phyloP scores from a whole-genome alignment of 2,888 invertebrate species.

The Micoletzkya japonica region DNA sequence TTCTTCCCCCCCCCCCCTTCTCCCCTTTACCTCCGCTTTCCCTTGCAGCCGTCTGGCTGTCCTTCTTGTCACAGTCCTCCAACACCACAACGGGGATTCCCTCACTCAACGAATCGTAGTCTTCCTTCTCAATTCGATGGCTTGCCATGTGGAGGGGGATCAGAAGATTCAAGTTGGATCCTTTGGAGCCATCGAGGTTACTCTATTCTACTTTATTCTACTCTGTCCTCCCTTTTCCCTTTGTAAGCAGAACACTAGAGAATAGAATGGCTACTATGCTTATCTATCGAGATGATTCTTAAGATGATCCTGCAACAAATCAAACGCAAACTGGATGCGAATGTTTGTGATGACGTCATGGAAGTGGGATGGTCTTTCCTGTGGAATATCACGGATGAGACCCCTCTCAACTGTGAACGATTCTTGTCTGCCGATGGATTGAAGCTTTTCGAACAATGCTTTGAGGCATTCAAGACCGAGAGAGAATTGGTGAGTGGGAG shows the following conservation, averaged over 20 bases:
- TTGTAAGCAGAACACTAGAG: too few species aligned
- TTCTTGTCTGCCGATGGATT: constrained; percentile 87
- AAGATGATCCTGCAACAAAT: constrained; percentile 87
- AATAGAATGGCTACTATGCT: too few species aligned
- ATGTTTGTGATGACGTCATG: constrained; percentile 88
- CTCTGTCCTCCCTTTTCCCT: background rate
- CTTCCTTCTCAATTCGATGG: constrained; percentile 88
- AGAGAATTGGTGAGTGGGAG: constrained; percentile 35
- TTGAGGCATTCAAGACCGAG: constrained; percentile 70
- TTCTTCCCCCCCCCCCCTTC: background rate
- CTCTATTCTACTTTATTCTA: background rate
- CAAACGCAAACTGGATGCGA: constrained; percentile 76
- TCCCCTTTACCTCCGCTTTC: background rate
- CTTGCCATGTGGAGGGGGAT: constrained; percentile 90
- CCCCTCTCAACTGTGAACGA: constrained; percentile 86
- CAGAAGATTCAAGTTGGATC: constrained; percentile 89
- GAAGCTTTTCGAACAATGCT: constrained; percentile 84
- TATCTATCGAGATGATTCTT: constrained; percentile 45
- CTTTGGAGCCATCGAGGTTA: constrained; percentile 75
- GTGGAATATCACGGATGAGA: constrained; percentile 90
- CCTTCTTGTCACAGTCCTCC: constrained; percentile 59
- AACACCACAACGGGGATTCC: constrained; percentile 72
- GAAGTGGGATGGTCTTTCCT: constrained; percentile 99
- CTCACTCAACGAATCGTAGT: constrained; percentile 93
- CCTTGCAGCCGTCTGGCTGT: constrained; percentile 53